A percentile compares a stretch with the other conserved stretches of the same genome.
These are phyloP conservation scores for Anabacerthia variegaticeps DNA, from an alignment of 2,797 vertebrate species.

Conservation along the genomic window DNA sequence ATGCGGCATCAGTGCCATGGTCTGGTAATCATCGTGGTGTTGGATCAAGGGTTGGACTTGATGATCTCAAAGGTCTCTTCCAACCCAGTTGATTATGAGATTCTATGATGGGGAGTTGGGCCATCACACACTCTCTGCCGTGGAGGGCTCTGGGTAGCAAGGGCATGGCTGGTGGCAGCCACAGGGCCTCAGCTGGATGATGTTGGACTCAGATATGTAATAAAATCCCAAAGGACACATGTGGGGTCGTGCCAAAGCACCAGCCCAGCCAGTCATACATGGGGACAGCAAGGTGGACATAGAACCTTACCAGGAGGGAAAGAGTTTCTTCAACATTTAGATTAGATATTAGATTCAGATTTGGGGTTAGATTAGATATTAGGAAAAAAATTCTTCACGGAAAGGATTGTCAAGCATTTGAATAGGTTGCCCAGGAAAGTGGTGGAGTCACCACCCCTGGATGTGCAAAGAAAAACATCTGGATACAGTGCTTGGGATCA, in stretches of 20 bases:
- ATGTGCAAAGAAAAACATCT: too few species aligned
- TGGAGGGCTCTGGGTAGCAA: neutral
- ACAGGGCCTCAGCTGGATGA: fast-evolving
- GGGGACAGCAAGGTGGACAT: fast-evolving
- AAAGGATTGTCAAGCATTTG: neutral
- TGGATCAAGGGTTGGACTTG: too few species aligned
- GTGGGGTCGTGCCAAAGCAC: neutral
- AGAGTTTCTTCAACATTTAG: neutral
- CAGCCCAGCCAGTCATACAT: neutral
- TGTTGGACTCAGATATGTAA: fast-evolving
- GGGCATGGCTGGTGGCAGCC: neutral
- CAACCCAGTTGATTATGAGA: too few species aligned
- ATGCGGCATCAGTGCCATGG: too few species aligned
- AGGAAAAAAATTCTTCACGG: neutral
- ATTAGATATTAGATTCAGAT: neutral
- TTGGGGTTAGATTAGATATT: neutral
- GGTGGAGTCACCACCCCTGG: too few species aligned
- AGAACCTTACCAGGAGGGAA: neutral
- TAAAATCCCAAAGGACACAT: neutral
- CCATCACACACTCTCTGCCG: neutral
- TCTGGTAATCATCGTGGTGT: too few species aligned
- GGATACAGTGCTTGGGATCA: neutral
- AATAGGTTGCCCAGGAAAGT: neutral
- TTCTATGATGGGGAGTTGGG: neutral
- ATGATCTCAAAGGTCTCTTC: too few species aligned